A percentile compares a stretch with the other conserved stretches of the same genome.
phyloP scores from a whole-genome alignment of 2,888 invertebrate genomes.

The Acrocyrtus sp. region DNA sequence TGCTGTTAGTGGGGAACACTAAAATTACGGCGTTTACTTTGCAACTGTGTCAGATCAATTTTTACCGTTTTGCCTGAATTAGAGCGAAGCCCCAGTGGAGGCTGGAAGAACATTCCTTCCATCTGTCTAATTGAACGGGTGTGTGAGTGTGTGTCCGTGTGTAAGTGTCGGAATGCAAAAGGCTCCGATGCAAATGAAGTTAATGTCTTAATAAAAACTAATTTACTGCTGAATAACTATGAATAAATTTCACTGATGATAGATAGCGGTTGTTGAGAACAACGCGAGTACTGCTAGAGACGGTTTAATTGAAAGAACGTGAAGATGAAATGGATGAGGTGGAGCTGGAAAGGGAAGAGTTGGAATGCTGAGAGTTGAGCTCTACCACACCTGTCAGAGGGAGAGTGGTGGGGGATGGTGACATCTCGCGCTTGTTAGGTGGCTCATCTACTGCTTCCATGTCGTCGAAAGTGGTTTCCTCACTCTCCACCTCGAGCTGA shows the following conservation, averaged over 20 bases:
- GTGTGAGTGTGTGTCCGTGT: too few relatives aligned
- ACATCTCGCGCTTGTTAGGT: constrained; percentile 23
- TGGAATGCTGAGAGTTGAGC: constrained; percentile 42
- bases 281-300: constrained; percentile 4
- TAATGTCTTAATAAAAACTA: too few relatives aligned
- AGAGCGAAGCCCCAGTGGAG: too few relatives aligned
- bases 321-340: constrained; percentile 30
- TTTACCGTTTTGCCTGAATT: too few relatives aligned
- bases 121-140: too few relatives aligned
- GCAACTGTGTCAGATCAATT: too few relatives aligned
- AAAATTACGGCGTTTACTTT: too few relatives aligned
- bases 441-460: constrained; percentile 26
- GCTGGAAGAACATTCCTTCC: too few relatives aligned
- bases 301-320: constrained; percentile 46
- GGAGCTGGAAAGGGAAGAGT: constrained; percentile 24
- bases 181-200: not conserved
- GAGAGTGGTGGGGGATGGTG: not conserved
- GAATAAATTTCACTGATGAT: not conserved
- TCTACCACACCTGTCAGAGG: constrained; percentile 26
- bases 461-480: constrained; percentile 24
- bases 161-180: not conserved
- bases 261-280: not conserved
- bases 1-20: too few relatives aligned
- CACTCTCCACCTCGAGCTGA: constrained; percentile 16
- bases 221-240: too few relatives aligned